Evolutionary conservation across 2,888 invertebrate species (phyloP), one percentile per base, ranked within the genome.

Genomic region (Yponomeuta sedellus): DNA sequence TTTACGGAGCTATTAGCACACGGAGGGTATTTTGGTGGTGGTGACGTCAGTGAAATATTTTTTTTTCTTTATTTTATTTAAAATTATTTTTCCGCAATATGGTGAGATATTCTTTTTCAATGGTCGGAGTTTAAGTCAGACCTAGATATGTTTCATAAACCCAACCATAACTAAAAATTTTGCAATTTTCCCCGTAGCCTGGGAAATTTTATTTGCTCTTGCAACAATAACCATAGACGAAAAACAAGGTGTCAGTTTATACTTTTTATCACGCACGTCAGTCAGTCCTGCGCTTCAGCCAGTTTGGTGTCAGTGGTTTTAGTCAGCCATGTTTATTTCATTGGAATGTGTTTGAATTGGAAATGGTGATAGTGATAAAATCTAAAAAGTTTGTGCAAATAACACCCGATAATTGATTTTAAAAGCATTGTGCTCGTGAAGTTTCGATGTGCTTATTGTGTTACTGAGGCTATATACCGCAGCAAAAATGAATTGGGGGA

Each of bases 401-500:
- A 78, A 44, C 12, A 44, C 44, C 10, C 3, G 16, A 16, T 74
- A 69, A 70, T 77, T 77, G 75, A 71, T 74, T 78, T 73, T 71
- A 70, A 75, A 80, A n/a, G 52, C 56, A 66, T 75, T 78, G 82
- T 82, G 82, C 74, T 79, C 80, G 88, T 87, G 89, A 80, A 80
- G 79, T 79, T 65, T 88, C 85, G 83, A 89, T 90, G 89, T 86
- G 86, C 85, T 86, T 82, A 76, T 79, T 81, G 86, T 88, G 89
- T 78, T 77, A 83, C 83, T 88, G 87, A 83, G 77, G 82, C 83
- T 84, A 85, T 75, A 77, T 78, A 77, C 78, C 75, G 77, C 80
- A 76, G 84, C 83, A 75, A 92, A 89, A 88, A 93, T 93, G 93
- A 93, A 93, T 89, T 94, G 93, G 94, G 94, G 94, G 84, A 93